A percentile compares a stretch with the other conserved stretches of the same genome.
Conservation (phyloP, 2,113 vertebrate species). For the Tretioscincus oriximinensis region DNA sequence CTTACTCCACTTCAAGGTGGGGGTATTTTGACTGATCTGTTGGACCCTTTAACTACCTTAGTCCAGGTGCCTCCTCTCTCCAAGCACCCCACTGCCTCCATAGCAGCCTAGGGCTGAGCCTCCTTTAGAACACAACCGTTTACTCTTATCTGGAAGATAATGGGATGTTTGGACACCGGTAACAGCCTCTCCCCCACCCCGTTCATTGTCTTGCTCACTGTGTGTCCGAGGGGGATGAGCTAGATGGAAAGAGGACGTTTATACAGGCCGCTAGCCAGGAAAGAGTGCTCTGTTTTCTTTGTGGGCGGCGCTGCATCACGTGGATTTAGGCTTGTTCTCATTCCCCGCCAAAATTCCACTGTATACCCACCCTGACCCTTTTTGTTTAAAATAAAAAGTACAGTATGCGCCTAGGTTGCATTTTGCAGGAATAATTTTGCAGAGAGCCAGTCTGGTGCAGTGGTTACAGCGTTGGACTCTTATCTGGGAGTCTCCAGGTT, state of each 20-base stretch:
- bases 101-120: neutral
- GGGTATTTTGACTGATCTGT: too few relatives aligned
- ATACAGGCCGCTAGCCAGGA: constrained; percentile 58
- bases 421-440: constrained; percentile 1
- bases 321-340: constrained; percentile 18
- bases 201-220: too few relatives aligned
- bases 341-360: neutral
- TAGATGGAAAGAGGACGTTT: constrained; percentile 61
- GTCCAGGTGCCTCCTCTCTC: too few relatives aligned
- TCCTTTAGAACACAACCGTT: neutral
- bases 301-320: constrained; percentile 34
- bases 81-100: neutral
- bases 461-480: too few relatives aligned
- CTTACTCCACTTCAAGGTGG: too few relatives aligned
- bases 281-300: constrained; percentile 36
- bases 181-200: neutral
- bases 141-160: neutral
- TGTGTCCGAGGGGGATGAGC: neutral
- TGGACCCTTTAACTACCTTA: neutral
- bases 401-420: constrained; percentile 41
- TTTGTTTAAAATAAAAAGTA: constrained; percentile 45
- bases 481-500: too few relatives aligned
- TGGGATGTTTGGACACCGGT: constrained; percentile 38
- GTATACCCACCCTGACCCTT: too few relatives aligned
- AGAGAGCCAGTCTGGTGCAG: too few relatives aligned